phyloP scores from a whole-genome alignment of 2,888 invertebrate species.

The Macropis europaea region DNA sequence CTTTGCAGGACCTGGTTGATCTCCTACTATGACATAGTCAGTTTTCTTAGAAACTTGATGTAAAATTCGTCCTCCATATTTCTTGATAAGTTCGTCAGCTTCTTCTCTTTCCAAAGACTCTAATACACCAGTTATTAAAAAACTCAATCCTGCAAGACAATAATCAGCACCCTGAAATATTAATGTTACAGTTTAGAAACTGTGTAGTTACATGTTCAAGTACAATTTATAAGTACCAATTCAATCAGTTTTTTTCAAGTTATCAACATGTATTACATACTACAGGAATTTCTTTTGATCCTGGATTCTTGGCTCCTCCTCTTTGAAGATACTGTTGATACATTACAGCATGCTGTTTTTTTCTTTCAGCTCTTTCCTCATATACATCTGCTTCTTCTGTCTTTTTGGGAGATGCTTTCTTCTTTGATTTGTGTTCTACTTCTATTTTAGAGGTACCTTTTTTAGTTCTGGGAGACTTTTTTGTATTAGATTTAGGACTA shows the following conservation, averaged over 20 bases:
- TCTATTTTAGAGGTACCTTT: constrained; percentile 25
- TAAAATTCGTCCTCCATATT: constrained; percentile 90
- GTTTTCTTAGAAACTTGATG: constrained; percentile 89
- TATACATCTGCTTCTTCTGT: constrained; percentile 80
- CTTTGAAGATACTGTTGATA: constrained; percentile 90
- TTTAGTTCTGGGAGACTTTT: constrained; percentile 14
- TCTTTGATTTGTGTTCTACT: constrained; percentile 56
- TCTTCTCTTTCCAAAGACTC: constrained; percentile 94
- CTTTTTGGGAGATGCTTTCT: constrained; percentile 29
- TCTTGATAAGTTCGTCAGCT: constrained; percentile 86
- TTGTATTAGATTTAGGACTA: constrained; percentile 28
- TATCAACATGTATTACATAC: constrained; percentile 80
- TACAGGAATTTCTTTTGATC: constrained; percentile 91
- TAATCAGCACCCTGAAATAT: constrained; percentile 84
- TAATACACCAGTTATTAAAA: constrained; percentile 91
- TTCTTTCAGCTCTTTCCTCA: constrained; percentile 86
- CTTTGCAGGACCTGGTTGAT: constrained; percentile 93
- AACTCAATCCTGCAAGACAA: constrained; percentile 87
- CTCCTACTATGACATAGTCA: constrained; percentile 91
- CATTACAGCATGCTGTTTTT: constrained; percentile 83
- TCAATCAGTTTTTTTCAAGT: too few relatives aligned
- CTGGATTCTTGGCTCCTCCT: constrained; percentile 90
- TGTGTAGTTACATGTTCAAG: too few relatives aligned
- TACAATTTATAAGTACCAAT: too few relatives aligned
- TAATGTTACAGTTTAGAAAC: constrained; percentile 1